Evolutionary conservation across 2,797 vertebrate species (phyloP).

Genomic region (Numenius phaeopus): DNA sequence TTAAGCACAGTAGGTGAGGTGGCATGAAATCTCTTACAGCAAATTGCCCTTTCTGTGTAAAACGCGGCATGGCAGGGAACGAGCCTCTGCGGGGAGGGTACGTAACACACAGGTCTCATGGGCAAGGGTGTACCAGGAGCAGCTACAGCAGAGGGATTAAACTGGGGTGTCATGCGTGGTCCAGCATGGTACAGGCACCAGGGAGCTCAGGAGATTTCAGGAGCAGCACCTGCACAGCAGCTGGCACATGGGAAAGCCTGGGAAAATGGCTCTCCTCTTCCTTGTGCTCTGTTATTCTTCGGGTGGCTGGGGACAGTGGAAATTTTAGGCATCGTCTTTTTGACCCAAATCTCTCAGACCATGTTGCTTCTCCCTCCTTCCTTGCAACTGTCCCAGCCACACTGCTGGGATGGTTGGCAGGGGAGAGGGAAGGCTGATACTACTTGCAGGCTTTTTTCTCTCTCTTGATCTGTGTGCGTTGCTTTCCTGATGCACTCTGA

Average conservation of each 20-base stretch:
- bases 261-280: neutral
- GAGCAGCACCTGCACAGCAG: neutral
- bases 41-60: neutral
- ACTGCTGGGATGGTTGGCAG: neutral
- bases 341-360: neutral
- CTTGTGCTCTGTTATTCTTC: neutral
- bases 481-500: neutral
- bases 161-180: too few relatives aligned
- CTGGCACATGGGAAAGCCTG: accelerated
- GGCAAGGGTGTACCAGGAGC: neutral
- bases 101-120: accelerated
- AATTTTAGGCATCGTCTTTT: neutral
- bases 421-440: neutral
- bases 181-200: accelerated
- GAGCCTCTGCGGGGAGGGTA: neutral
- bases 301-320: neutral
- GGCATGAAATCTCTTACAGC: neutral
- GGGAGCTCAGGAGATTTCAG: neutral
- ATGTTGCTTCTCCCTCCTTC: neutral
- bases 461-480: neutral
- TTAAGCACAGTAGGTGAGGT: neutral
- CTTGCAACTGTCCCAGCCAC: neutral
- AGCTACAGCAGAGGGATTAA: neutral
- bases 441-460: neutral
- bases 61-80: accelerated